These are phyloP conservation scores for Muscicapa striata DNA, from an alignment of 2,797 vertebrate species.

Conservation along the genomic window DNA sequence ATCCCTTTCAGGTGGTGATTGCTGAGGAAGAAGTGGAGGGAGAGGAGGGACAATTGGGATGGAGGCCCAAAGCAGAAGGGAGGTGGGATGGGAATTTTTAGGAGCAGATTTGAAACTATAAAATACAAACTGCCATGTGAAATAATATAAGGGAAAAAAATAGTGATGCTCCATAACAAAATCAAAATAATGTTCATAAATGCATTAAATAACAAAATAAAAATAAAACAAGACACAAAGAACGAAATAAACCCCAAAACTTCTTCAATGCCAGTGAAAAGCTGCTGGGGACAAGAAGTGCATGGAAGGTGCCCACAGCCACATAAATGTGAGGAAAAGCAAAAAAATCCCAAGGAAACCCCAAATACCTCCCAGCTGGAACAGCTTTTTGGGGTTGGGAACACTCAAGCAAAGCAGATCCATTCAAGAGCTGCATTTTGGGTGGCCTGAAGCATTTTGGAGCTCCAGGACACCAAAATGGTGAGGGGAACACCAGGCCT, in stretches of 20 bases:
- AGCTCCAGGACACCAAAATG: neutral
- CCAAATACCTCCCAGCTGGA: neutral
- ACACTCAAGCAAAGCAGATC: neutral
- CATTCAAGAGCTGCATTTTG: neutral
- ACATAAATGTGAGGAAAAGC: neutral
- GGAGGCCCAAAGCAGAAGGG: neutral
- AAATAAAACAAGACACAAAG: neutral
- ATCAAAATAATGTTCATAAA: neutral
- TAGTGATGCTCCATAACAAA: neutral
- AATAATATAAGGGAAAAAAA: neutral
- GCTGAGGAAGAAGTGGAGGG: neutral
- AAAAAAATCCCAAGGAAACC: neutral
- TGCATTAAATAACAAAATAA: neutral
- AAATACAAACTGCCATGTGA: neutral
- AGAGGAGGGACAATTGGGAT: neutral
- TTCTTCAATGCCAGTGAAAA: neutral
- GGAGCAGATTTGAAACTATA: rapidly evolving
- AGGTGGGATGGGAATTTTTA: neutral
- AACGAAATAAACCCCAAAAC: neutral
- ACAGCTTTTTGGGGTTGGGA: neutral
- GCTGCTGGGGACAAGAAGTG: rapidly evolving
- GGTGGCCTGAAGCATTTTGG: neutral
- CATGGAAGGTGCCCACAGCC: rapidly evolving
- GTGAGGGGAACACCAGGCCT: rapidly evolving
- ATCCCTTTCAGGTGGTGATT: neutral